Conservation (phyloP, 2,888 invertebrate genomes). For the Acleris emargana region DNA sequence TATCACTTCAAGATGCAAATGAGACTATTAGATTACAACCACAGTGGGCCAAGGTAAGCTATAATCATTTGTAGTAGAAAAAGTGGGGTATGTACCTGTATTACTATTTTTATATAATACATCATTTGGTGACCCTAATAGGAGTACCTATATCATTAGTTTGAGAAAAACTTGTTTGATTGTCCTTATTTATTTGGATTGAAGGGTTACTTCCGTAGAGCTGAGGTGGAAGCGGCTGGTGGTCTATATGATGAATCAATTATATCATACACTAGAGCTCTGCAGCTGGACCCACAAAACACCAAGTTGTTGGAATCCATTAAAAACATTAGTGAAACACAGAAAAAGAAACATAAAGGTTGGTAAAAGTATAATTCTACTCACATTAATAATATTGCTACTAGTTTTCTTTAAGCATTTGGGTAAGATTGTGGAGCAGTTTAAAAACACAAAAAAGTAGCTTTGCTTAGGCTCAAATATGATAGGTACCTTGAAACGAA, state of each 20-base stretch:
- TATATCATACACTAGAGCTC: conserved; percentile 87
- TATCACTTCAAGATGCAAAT: conserved; percentile 90
- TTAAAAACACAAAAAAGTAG: too few species aligned
- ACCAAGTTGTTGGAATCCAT: conserved; percentile 85
- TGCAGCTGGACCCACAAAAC: conserved; percentile 87
- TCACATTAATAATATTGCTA: not conserved
- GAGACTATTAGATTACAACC: conserved; percentile 89
- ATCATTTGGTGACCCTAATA: too few species aligned
- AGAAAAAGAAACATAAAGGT: conserved; percentile 86
- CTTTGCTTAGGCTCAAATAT: too few species aligned
- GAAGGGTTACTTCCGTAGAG: conserved; percentile 89
- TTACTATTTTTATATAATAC: not conserved
- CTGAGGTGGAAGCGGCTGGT: conserved; percentile 88
- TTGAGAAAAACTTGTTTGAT: not conserved
- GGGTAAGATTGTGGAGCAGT: too few species aligned
- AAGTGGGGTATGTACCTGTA: not conserved
- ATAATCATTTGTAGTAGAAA: not conserved
- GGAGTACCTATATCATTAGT: not conserved
- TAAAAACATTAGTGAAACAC: conserved; percentile 81
- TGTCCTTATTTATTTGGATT: not conserved
- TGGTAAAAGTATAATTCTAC: conserved; percentile 37
- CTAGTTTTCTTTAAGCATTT: not conserved
- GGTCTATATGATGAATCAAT: conserved; percentile 87
- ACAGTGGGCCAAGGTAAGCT: conserved; percentile 89
- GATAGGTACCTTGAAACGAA: too few species aligned